These are phyloP conservation scores for Anas platyrhynchos DNA, from an alignment of 2,113 vertebrate species.

Conservation along the genomic window DNA sequence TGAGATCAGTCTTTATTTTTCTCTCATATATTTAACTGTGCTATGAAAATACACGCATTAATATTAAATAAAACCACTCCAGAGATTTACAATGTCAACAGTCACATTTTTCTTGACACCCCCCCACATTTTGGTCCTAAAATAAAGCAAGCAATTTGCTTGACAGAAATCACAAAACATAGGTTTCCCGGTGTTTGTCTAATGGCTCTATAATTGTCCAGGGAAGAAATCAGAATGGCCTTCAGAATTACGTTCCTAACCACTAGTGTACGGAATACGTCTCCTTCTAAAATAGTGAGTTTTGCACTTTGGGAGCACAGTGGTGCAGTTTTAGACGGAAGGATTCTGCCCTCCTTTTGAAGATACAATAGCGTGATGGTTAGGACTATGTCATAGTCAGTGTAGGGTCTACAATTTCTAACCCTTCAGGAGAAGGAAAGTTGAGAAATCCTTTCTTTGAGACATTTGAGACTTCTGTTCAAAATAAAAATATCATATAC, in stretches of 20 bases:
- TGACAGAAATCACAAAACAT: neutral
- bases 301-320: neutral
- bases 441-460: neutral
- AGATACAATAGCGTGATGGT: neutral
- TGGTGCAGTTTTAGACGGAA: neutral
- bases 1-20: neutral
- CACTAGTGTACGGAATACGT: neutral
- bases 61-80: neutral
- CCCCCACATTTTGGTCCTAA: neutral
- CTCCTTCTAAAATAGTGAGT: neutral
- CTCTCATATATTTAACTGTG: neutral
- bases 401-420: neutral
- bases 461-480: neutral
- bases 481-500: neutral
- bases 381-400: neutral
- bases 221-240: neutral
- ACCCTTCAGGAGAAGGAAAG: neutral
- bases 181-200: neutral
- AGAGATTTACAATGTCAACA: neutral
- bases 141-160: neutral
- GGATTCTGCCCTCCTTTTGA: neutral
- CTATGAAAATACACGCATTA: neutral
- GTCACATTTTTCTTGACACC: neutral
- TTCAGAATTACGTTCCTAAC: neutral
- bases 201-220: neutral